A percentile compares a stretch with the other conserved stretches of the same genome.
These are phyloP conservation scores for Tor tambroides DNA, from an alignment of 2,113 vertebrate genomes.

Conservation along the genomic window DNA sequence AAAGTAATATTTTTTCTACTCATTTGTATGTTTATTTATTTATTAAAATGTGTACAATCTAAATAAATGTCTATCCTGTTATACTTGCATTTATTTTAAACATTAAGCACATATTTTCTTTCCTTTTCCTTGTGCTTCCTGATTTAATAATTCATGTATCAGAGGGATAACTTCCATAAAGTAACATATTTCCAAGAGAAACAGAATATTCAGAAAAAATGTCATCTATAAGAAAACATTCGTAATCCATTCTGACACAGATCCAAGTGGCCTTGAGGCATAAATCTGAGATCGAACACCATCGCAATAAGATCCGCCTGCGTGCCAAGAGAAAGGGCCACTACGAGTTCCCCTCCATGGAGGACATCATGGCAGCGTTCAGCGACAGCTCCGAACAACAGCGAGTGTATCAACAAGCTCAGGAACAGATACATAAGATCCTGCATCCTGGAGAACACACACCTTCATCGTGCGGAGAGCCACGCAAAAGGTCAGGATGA, in stretches of 20 bases:
- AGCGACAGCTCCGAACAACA: constrained; percentile 88
- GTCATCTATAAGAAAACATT: neutral
- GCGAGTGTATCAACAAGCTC: constrained; percentile 90
- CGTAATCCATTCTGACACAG: constrained; percentile 60
- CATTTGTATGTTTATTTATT: neutral
- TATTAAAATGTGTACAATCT: neutral
- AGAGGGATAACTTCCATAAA: neutral
- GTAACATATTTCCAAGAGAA: neutral
- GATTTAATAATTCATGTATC: neutral
- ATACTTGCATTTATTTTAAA: neutral
- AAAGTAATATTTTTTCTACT: no score
- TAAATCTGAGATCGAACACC: constrained; percentile 97
- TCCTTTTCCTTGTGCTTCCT: no score
- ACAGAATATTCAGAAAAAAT: neutral
- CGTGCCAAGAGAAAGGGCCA: constrained; percentile 94
- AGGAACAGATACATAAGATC: constrained; percentile 97
- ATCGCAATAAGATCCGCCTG: constrained; percentile 95
- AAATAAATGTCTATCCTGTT: neutral
- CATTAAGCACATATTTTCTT: neutral
- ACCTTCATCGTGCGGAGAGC: constrained; percentile 79
- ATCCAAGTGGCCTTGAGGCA: constrained; percentile 92
- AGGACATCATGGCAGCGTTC: constrained; percentile 86
- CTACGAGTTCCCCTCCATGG: constrained; percentile 95
- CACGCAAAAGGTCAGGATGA: constrained; percentile 80
- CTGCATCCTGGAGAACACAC: constrained; percentile 83